These are phyloP conservation scores for Phaethornis superciliosus DNA, from an alignment of 2,113 vertebrate species.

Conservation along the genomic window DNA sequence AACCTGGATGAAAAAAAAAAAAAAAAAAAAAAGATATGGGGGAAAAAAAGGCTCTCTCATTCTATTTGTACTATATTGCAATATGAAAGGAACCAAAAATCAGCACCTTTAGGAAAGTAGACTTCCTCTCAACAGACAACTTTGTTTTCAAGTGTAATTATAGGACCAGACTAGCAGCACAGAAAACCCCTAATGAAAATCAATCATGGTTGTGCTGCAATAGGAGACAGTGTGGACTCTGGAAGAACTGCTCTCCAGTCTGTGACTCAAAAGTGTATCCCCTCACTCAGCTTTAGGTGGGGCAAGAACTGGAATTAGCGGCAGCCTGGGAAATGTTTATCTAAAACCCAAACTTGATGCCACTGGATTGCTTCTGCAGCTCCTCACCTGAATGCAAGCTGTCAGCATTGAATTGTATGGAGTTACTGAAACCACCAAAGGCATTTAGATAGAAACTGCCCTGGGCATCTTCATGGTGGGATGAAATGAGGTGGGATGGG, in stretches of 20 bases:
- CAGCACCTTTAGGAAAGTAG: constrained; percentile 9
- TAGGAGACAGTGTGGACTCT: background rate
- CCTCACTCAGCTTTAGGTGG: background rate
- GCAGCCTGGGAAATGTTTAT: background rate
- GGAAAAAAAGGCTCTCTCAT: background rate
- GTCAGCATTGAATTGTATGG: background rate
- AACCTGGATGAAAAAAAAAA: background rate
- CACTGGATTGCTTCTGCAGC: background rate
- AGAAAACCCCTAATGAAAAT: constrained; percentile 27
- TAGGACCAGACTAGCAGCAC: constrained; percentile 2
- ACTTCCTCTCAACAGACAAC: background rate
- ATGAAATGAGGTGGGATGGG: background rate
- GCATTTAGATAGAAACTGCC: background rate
- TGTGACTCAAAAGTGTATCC: background rate
- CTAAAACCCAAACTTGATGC: background rate
- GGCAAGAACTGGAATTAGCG: background rate
- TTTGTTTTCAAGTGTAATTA: constrained; percentile 46
- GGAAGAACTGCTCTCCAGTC: background rate
- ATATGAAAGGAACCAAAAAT: constrained; percentile 24
- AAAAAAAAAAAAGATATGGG: background rate
- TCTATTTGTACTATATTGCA: constrained; percentile 26
- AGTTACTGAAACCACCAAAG: background rate
- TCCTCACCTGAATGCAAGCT: background rate
- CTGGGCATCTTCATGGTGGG: background rate
- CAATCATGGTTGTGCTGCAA: background rate